phyloP scores from a whole-genome alignment of 2,113 vertebrate genomes.

The Indicator indicator region DNA sequence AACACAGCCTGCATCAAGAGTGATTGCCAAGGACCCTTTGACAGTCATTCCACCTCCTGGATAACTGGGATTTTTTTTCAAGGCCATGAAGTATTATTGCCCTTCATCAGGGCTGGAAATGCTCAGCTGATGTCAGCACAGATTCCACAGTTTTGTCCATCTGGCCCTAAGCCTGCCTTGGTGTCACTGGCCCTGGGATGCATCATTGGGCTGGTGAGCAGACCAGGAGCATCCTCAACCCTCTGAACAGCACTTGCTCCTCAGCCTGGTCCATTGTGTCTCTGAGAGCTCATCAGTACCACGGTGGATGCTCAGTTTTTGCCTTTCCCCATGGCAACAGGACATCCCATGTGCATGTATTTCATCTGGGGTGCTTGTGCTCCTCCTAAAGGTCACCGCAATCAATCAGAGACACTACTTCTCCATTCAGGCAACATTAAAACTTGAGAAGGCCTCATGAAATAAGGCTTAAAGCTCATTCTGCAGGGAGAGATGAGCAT shows the following conservation, averaged over 20 bases:
- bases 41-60: background rate
- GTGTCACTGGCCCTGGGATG: background rate
- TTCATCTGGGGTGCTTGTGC: background rate
- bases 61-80: background rate
- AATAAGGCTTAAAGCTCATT: background rate
- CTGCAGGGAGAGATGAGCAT: background rate
- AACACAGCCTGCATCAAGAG: background rate
- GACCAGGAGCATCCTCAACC: background rate
- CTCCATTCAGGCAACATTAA: background rate
- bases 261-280: background rate
- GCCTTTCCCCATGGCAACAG: background rate
- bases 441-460: background rate
- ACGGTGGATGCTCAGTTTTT: rapidly evolving
- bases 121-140: background rate
- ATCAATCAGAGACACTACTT: background rate
- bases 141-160: rapidly evolving
- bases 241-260: background rate
- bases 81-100: background rate
- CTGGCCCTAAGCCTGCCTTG: background rate
- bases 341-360: rapidly evolving
- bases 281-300: background rate
- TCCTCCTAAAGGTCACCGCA: background rate
- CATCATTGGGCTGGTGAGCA: rapidly evolving
- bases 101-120: background rate
- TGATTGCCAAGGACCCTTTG: background rate